These are phyloP conservation scores for Diphyllodes magnificus DNA, from an alignment of 2,113 vertebrate species.

Conservation along the genomic window DNA sequence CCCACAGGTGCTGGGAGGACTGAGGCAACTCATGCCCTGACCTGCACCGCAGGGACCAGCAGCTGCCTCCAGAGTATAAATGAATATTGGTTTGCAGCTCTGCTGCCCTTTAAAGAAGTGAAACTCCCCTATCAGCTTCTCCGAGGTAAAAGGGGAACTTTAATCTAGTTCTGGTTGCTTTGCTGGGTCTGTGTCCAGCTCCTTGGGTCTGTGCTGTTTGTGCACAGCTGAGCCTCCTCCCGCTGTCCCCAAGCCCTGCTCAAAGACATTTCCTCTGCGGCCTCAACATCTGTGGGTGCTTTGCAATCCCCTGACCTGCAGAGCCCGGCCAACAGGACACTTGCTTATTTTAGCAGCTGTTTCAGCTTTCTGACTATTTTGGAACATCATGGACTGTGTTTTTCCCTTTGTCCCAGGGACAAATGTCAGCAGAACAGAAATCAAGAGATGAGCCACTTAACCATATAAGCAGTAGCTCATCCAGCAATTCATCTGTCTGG, in stretches of 20 bases:
- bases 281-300: constrained; percentile 47
- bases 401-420: constrained; percentile 20
- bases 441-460: constrained; percentile 4
- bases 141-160: not conserved
- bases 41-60: not conserved
- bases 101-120: not conserved
- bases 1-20: not conserved
- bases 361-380: constrained; percentile 31
- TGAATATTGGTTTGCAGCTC: not conserved
- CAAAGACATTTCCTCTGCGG: constrained; percentile 42
- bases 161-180: not conserved
- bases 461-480: not conserved
- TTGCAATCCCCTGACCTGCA: constrained; percentile 38
- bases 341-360: constrained; percentile 64
- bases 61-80: not conserved
- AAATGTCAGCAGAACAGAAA: constrained; percentile 13
- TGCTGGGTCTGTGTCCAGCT: not conserved
- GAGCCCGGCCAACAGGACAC: constrained; percentile 16
- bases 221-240: constrained; percentile 21
- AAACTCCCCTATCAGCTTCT: not conserved
- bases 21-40: not conserved
- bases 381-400: constrained; percentile 39
- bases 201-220: not conserved
- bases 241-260: not conserved
- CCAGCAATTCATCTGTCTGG: not conserved